Evolutionary conservation across 1,140 invertebrate species (phyloP).

Genomic region (Drusus annulatus): DNA sequence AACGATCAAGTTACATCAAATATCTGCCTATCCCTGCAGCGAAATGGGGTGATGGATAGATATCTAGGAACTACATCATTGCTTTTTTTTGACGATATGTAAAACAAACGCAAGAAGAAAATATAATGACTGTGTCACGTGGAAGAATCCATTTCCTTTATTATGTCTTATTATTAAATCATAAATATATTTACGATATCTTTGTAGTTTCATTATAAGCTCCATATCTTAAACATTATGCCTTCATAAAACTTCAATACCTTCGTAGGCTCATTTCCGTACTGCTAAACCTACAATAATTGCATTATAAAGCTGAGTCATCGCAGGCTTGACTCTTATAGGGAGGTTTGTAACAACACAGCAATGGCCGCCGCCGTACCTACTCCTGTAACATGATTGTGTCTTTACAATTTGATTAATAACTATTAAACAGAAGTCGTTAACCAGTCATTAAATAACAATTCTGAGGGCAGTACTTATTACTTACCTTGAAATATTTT

Average conservation of each 20-base stretch:
- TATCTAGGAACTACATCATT: too few relatives aligned
- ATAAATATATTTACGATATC: not conserved
- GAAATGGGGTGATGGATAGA: too few relatives aligned
- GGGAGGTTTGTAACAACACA: not conserved
- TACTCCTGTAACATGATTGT: conserved; percentile 37
- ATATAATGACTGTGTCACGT: not conserved
- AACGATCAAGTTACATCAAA: too few relatives aligned
- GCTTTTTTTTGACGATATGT: too few relatives aligned
- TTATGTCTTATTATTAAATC: not conserved
- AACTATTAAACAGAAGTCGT: conserved; percentile 36
- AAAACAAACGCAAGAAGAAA: too few relatives aligned
- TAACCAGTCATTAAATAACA: not conserved
- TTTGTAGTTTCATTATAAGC: not conserved
- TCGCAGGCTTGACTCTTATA: not conserved
- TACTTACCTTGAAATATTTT: not conserved
- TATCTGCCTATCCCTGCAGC: too few relatives aligned
- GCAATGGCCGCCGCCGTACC: conserved; percentile 34
- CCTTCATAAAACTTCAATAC: not conserved
- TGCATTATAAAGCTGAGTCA: conserved; percentile 6
- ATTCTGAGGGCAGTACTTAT: not conserved
- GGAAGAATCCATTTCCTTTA: not conserved
- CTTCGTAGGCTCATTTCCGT: not conserved
- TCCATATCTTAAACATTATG: not conserved
- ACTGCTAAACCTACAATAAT: not conserved
- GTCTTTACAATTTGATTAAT: conserved; percentile 51